phyloP scores from a whole-genome alignment of 2,113 vertebrate species.

The Dolichotis patagonum region DNA sequence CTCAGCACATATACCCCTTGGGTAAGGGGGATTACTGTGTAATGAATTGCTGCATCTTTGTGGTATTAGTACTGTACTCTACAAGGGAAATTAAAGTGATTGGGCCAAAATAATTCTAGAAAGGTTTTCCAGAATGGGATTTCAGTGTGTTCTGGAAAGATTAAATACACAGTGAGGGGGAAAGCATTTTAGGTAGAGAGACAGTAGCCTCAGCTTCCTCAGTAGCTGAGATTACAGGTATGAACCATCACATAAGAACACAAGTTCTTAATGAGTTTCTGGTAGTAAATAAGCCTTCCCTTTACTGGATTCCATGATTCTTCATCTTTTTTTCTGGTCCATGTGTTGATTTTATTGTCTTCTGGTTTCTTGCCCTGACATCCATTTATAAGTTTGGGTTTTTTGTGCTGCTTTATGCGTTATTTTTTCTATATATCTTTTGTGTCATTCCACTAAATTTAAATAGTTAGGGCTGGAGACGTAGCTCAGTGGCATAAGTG shows the following conservation, averaged over 20 bases:
- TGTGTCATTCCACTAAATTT: background rate
- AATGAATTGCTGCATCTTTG: background rate
- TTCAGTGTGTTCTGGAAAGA: constrained; percentile 23
- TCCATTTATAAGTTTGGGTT: background rate
- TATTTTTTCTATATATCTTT: background rate
- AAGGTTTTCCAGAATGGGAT: background rate
- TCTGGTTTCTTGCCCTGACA: background rate
- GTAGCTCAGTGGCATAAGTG: no score
- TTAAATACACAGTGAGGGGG: background rate
- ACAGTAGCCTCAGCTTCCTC: background rate
- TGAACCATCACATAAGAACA: background rate
- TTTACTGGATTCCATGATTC: constrained; percentile 1
- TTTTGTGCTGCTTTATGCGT: background rate
- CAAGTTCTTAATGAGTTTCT: background rate
- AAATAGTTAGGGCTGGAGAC: background rate
- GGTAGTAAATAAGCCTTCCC: background rate
- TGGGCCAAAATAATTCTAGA: background rate
- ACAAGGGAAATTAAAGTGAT: background rate
- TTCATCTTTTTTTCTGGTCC: background rate
- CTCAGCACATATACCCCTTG: background rate
- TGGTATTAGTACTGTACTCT: background rate
- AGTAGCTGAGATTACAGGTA: background rate
- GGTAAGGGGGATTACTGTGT: background rate
- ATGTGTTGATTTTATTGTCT: background rate
- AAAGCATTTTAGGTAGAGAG: background rate